Conservation (phyloP, 2,888 invertebrate genomes). For the Caenorhabditis angaria region DNA sequence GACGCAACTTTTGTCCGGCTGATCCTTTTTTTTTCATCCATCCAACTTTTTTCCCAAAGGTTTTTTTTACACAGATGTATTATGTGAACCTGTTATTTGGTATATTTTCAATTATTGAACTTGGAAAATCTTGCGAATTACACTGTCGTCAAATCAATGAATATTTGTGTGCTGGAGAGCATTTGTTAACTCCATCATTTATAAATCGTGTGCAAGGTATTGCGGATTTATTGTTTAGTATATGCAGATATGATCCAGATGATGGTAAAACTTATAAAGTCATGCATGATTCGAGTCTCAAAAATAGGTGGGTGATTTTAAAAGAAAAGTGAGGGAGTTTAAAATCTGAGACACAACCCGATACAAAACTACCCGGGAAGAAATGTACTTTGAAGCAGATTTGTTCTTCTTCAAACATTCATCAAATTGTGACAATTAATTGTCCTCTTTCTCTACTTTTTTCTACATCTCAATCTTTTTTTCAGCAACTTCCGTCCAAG, state of each 20-base stretch:
- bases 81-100: not conserved
- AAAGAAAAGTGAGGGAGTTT: not conserved
- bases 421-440: no score
- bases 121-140: not conserved
- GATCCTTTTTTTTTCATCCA: not conserved
- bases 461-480: no score
- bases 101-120: not conserved
- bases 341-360: not conserved
- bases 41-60: no score
- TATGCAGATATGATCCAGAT: constrained; percentile 12
- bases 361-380: not conserved
- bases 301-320: constrained; percentile 5
- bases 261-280: constrained; percentile 11
- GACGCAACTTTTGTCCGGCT: not conserved
- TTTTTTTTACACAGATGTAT: not conserved
- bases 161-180: constrained; percentile 6
- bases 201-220: not conserved
- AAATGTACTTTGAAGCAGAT: no score
- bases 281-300: constrained; percentile 1
- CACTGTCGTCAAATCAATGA: constrained; percentile 3
- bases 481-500: constrained; percentile 12
- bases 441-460: no score
- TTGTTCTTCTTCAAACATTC: no score
- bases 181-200: constrained; percentile 7
- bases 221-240: constrained; percentile 9